Conservation (phyloP, 2,113 vertebrate genomes). For the Pampusana beccarii region DNA sequence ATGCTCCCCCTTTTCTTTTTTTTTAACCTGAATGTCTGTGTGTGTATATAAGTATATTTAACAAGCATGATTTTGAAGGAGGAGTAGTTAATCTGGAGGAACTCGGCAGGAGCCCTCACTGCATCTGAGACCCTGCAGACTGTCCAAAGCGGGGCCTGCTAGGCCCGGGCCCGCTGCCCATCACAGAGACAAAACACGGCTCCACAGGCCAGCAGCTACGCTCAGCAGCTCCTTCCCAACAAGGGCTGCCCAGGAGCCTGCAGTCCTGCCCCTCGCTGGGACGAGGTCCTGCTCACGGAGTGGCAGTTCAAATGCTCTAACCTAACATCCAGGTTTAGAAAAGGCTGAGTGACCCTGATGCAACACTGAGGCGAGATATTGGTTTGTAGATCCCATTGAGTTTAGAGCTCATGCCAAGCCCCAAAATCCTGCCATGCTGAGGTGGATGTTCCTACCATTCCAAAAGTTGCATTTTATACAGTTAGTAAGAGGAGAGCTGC, state of each 20-base stretch:
- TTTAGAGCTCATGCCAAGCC: background rate
- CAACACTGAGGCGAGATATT: background rate
- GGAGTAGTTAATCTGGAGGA: background rate
- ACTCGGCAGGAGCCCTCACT: background rate
- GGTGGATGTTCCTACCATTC: background rate
- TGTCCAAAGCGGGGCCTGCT: background rate
- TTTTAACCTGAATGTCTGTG: background rate
- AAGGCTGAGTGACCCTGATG: background rate
- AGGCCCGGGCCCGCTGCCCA: rapidly evolving
- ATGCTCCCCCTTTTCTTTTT: background rate
- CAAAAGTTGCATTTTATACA: background rate
- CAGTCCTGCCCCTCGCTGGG: background rate
- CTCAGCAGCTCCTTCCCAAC: background rate
- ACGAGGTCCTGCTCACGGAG: background rate
- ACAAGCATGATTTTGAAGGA: background rate
- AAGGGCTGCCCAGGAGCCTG: background rate
- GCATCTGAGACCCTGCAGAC: background rate
- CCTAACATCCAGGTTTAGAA: background rate
- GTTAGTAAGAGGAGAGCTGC: background rate
- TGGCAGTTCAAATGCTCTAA: background rate
- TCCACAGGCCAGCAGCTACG: too few relatives aligned
- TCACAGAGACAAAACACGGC: background rate
- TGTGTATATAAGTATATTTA: background rate
- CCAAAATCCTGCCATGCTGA: background rate
- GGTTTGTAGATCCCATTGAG: background rate